Evolutionary conservation across 2,113 vertebrate genomes (phyloP).

Genomic region (Sinocyclocheilus anshuiensis): DNA sequence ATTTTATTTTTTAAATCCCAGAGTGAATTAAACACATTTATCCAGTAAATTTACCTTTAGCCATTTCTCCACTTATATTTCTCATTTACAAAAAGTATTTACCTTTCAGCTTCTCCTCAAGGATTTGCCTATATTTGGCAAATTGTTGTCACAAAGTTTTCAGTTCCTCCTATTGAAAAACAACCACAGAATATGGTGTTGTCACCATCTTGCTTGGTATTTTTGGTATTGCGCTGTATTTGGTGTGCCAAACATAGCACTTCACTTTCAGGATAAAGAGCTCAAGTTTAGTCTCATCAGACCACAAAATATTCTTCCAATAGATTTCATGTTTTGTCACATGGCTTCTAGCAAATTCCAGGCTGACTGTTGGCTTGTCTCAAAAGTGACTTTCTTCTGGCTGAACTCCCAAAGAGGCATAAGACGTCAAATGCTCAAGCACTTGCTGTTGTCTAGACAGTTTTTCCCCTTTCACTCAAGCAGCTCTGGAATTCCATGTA

Average conservation of each 20-base stretch:
- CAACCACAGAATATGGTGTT: not conserved
- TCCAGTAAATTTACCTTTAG: not conserved
- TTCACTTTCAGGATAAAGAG: not conserved
- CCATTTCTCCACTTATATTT: not conserved
- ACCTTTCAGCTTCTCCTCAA: not conserved
- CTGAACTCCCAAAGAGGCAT: not conserved
- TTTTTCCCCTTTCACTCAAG: not conserved
- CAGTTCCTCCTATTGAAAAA: not conserved
- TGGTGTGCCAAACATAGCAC: not conserved
- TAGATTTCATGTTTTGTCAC: constrained; percentile 8
- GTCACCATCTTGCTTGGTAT: not conserved
- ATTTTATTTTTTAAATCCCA: not conserved
- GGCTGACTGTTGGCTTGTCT: not conserved
- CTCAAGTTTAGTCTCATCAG: constrained; percentile 7
- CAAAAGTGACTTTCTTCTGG: not conserved
- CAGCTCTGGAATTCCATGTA: not conserved
- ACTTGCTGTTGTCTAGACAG: not conserved
- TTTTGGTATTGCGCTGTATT: not conserved
- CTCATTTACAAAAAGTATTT: not conserved
- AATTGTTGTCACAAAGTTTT: not conserved
- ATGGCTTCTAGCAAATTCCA: constrained; percentile 9
- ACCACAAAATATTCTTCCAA: not conserved
- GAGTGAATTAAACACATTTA: not conserved
- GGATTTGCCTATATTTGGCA: constrained; percentile 6
- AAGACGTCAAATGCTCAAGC: not conserved